Evolutionary conservation across 2,113 vertebrate species (phyloP).

Genomic region (Aptenodytes forsteri): DNA sequence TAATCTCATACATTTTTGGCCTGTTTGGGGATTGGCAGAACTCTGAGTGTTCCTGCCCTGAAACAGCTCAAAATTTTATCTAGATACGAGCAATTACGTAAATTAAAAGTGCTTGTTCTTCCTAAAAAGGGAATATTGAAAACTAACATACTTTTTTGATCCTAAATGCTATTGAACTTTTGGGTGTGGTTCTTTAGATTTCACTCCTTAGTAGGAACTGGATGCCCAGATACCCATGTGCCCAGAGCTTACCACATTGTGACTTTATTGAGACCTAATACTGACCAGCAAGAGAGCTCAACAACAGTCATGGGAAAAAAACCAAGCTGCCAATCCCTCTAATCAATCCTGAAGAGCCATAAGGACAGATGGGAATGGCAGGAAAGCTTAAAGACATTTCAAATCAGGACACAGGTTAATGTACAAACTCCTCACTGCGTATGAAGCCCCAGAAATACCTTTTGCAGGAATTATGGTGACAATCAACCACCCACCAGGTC

Average conservation of each 20-base stretch:
- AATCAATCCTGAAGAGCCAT: not conserved
- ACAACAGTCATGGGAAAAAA: rapidly evolving
- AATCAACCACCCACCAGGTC: not conserved
- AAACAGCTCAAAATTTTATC: conserved; percentile 20
- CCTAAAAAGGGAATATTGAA: conserved; percentile 14
- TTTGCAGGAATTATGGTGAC: not conserved
- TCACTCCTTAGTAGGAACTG: not conserved
- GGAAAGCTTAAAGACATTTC: not conserved
- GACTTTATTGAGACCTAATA: not conserved
- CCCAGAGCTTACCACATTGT: not conserved
- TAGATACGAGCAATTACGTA: not conserved
- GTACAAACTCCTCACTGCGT: not conserved
- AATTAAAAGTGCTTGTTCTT: not conserved
- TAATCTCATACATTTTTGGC: not conserved
- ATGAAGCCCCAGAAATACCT: not conserved
- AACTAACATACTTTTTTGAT: not conserved
- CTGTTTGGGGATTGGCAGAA: not conserved
- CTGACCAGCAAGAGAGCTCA: not conserved
- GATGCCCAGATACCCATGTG: not conserved
- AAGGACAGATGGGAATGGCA: not conserved
- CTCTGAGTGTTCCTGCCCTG: not conserved
- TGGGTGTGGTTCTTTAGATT: not conserved
- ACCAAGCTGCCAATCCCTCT: not conserved
- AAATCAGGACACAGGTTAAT: not conserved
- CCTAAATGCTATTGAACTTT: not conserved